These are phyloP conservation scores for Coturnix japonica DNA, from an alignment of 2,113 vertebrate species.

Conservation along the genomic window DNA sequence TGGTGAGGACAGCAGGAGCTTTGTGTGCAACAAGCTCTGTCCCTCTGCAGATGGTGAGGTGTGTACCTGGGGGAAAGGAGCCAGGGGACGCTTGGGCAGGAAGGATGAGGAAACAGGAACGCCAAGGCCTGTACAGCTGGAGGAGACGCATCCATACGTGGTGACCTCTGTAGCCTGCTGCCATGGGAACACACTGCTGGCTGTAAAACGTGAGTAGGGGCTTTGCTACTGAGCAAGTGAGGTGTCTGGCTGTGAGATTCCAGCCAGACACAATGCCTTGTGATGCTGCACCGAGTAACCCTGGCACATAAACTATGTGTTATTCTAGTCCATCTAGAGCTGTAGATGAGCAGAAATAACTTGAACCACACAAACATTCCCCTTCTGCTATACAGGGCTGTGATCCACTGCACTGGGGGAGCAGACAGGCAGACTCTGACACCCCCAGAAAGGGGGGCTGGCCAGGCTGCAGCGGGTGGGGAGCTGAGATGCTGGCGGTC, in stretches of 20 bases:
- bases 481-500: not conserved
- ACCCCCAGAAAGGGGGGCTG: constrained; percentile 7
- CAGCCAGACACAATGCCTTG: not conserved
- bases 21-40: not conserved
- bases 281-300: not conserved
- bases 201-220: constrained; percentile 90
- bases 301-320: not conserved
- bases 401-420: not conserved
- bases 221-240: not conserved
- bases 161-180: constrained; percentile 97
- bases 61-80: constrained; percentile 97
- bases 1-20: not conserved
- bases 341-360: constrained; percentile 38
- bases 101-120: constrained; percentile 90
- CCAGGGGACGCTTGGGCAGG: constrained; percentile 93
- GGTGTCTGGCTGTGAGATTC: not conserved
- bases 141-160: constrained; percentile 87
- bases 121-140: constrained; percentile 88
- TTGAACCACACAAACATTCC: not conserved
- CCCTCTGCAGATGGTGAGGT: constrained; percentile 87
- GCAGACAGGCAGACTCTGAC: not conserved
- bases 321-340: constrained; percentile 12
- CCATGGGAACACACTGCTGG: constrained; percentile 96
- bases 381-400: not conserved
- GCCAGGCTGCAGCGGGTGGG: not conserved